Percentiles rank a stretch among this genome's conserved stretches.
These are phyloP conservation scores for Clunio marinus DNA, from an alignment of 2,888 invertebrate species.

Conservation along the genomic window DNA sequence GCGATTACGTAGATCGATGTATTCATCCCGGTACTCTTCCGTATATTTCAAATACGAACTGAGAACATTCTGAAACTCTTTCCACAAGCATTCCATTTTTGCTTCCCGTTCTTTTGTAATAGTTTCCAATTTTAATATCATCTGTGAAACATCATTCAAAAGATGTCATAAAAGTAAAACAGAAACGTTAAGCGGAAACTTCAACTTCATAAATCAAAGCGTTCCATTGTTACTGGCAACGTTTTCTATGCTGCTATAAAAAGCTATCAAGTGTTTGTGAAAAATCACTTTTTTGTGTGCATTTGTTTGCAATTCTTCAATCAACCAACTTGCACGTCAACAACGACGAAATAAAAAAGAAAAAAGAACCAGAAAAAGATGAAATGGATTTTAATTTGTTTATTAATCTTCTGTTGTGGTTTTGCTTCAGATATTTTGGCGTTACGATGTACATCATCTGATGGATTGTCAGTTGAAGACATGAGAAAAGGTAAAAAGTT, in stretches of 20 bases:
- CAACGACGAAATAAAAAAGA: background rate
- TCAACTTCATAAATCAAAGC: slow-evolving; percentile 31
- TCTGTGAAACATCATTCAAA: slow-evolving; percentile 43
- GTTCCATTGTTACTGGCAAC: slow-evolving; percentile 5
- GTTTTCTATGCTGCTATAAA: background rate
- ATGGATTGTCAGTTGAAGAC: slow-evolving; percentile 57
- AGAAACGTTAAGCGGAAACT: slow-evolving; percentile 33
- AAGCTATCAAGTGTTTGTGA: no score
- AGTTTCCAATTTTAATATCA: slow-evolving; percentile 49
- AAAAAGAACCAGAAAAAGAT: slow-evolving; percentile 47
- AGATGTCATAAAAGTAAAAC: background rate
- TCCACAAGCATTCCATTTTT: slow-evolving; percentile 54
- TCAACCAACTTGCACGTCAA: no score
- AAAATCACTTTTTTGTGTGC: no score
- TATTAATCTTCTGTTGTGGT: background rate
- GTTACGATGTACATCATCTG: slow-evolving; percentile 58
- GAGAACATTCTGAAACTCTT: slow-evolving; percentile 50
- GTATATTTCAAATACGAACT: slow-evolving; percentile 50
- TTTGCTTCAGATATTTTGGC: slow-evolving; percentile 54
- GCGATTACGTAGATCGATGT: slow-evolving; percentile 50
- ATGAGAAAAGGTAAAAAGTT: background rate
- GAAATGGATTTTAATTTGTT: background rate
- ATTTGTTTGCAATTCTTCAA: no score
- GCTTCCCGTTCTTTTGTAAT: slow-evolving; percentile 52
- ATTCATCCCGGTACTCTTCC: slow-evolving; percentile 51